Base-by-base conservation (phyloP, 1,140 invertebrate species). In the Octopus bimaculoides region DNA sequence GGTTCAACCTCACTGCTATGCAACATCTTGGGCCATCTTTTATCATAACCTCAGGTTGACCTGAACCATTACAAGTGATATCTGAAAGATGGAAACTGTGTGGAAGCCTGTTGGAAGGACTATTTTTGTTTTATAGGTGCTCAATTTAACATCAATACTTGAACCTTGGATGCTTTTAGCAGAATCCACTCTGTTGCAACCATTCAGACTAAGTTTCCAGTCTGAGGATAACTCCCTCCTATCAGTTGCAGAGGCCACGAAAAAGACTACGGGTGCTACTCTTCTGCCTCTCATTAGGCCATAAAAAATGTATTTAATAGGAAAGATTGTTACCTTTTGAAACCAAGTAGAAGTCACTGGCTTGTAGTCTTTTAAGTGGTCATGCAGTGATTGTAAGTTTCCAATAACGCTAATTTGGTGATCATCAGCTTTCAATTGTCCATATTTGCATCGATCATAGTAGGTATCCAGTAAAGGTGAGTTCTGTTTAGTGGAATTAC, bases 391-490 rank as follows among this genome's bases (percentile, higher is more conserved):
- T 55, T 88, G 81, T 75, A 88, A 78, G 17, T 81, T 74, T 61
- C 82, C 77, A 26, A 88, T 83, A 56, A 86, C 82, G 12, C 61
- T 77, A 12, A 81, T 76, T 77, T 88, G 87, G 71, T 86, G 80
- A 6, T 76, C 77, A 82, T 88, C 87, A 77, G 80, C 77, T 53
- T 82, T 77, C 26, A 88, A 78, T 20, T 84, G 77, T 26, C 87
- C 85, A 54, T 5, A 52, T 54, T 77, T 20, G 14, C 85, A 74
- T 69, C 71, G 82, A 12, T 10, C 12, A 26, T 78, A 54, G 79
- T 87, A 87, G 41, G 77, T 71, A 17, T 55, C 78, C 53, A 83
- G 69, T 9, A 41, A 41, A 41, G 26, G 26, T 41, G 26, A 41
- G 26, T 41, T 41, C 26, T 41, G 26, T 41, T 41, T 41, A 41